Evolutionary conservation across 2,113 vertebrate species (phyloP).

Genomic region (Pituophis catenifer): DNA sequence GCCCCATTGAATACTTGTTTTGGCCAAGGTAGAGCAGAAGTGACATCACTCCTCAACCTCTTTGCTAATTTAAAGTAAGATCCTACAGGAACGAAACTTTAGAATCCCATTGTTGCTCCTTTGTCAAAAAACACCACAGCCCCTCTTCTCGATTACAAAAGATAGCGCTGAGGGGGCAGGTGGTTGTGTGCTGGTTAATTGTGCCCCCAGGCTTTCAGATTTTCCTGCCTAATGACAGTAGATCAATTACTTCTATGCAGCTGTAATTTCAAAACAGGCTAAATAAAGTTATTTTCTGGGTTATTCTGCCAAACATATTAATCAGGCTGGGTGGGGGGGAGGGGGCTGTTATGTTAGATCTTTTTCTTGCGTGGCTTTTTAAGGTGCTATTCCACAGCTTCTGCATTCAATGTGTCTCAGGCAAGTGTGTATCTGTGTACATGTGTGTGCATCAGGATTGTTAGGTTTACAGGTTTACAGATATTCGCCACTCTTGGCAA

Average conservation of each 20-base stretch:
- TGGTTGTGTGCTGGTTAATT: slow-evolving; percentile 57
- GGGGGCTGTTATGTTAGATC: slow-evolving; percentile 37
- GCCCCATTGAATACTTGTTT: neutral
- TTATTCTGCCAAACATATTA: slow-evolving; percentile 39
- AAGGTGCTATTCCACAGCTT: slow-evolving; percentile 14
- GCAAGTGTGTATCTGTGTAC: neutral
- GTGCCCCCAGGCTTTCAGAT: slow-evolving; percentile 34
- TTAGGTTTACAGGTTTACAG: neutral
- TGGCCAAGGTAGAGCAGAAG: neutral
- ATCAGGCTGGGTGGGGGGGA: slow-evolving; percentile 14
- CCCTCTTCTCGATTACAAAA: slow-evolving; percentile 36
- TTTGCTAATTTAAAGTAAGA: slow-evolving; percentile 15
- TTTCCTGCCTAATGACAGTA: slow-evolving; percentile 50
- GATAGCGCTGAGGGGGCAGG: slow-evolving; percentile 40
- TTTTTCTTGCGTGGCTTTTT: neutral
- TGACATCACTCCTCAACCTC: neutral
- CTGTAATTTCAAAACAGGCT: slow-evolving; percentile 34
- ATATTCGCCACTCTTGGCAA: no score
- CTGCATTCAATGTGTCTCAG: neutral
- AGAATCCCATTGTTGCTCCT: neutral
- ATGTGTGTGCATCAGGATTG: neutral
- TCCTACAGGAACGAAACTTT: neutral
- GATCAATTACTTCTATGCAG: slow-evolving; percentile 53
- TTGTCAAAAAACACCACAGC: slow-evolving; percentile 4
- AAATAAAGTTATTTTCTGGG: slow-evolving; percentile 44